These are phyloP conservation scores for Caenorhabditis remanei DNA, from an alignment of 1,140 invertebrate genomes.

Conservation along the genomic window DNA sequence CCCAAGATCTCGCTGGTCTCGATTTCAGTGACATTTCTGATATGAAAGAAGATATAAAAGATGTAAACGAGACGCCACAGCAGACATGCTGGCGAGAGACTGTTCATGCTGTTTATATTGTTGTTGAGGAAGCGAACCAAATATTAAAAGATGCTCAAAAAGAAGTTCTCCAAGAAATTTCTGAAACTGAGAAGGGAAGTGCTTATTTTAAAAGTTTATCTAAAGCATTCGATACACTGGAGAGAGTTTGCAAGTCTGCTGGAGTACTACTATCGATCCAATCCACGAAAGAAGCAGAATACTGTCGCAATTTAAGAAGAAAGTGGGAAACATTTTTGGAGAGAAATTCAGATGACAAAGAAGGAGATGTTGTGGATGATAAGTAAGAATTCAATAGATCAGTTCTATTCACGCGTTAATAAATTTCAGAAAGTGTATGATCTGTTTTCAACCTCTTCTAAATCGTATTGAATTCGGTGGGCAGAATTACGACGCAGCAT, in stretches of 20 bases:
- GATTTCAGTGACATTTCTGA: constrained; percentile 22
- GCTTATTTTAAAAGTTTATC: constrained; percentile 48
- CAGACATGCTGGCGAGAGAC: constrained; percentile 33
- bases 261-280: constrained; percentile 1
- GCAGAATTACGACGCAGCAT: constrained; percentile 64
- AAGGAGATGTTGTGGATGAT: neutral
- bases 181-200: constrained; percentile 50
- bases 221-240: constrained; percentile 45
- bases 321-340: constrained; percentile 16
- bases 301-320: constrained; percentile 24
- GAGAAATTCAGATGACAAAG: neutral
- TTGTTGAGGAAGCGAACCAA: constrained; percentile 49
- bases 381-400: neutral
- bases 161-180: constrained; percentile 44
- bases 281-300: constrained; percentile 51
- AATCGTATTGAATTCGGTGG: constrained; percentile 62
- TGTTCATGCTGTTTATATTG: constrained; percentile 23
- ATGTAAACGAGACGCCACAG: constrained; percentile 20
- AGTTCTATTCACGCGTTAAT: neutral
- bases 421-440: constrained; percentile 43
- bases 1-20: neutral
- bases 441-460: constrained; percentile 20
- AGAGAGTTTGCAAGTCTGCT: constrained; percentile 46
- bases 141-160: constrained; percentile 27
- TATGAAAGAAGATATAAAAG: constrained; percentile 28